Base-by-base conservation (phyloP, 2,888 invertebrate species). In the Epicampocera succincta region DNA sequence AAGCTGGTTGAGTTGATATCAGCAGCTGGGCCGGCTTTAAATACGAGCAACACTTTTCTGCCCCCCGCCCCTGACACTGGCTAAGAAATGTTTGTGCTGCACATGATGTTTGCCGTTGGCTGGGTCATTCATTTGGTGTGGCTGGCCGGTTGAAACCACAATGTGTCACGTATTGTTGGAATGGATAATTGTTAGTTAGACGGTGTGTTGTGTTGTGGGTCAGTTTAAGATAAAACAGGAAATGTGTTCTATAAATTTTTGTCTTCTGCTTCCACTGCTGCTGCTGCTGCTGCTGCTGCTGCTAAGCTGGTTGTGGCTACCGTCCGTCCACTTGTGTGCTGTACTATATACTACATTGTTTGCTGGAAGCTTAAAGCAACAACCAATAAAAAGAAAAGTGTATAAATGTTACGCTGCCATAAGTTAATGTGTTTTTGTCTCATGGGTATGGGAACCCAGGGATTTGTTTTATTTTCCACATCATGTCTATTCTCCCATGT, bases 171-270 rank as follows among this genome's bases (percentile, higher is more conserved):
- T 82, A 71, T 74, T 74, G 65, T 78, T 74, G 63, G 69, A 38
- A 58, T 56, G 72, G 60, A 73, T 79, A 68, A 75, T 60, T 69
- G 80, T 52, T 71, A 65, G 74, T 65, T 78, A 82, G 68, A 73
- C 66, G 58, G 71, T 74, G 74, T 65, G 71, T 71, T 33, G 33
- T 29, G 29, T 33, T 81, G 54, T 81, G 76, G 81, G 76, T 81
- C 76, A 81, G 61, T 73, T 74, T 69, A 69, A 78, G 82, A 82
- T 78, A 78, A 78, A 82, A 74, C 78, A 71, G 82, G 78, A 77
- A 78, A 74, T 74, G 60, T 58, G 69, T 60, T 63, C 40, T 60
- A 44, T 65, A 56, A 12, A 15, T 44, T 68, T 54, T 52, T 15
- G 33, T 9, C 33, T 33, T 61, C 56, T 54, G n/a, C n/a, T n/a